phyloP scores from a whole-genome alignment of 1,140 invertebrate species.

The Dolichoris vasculosae region DNA sequence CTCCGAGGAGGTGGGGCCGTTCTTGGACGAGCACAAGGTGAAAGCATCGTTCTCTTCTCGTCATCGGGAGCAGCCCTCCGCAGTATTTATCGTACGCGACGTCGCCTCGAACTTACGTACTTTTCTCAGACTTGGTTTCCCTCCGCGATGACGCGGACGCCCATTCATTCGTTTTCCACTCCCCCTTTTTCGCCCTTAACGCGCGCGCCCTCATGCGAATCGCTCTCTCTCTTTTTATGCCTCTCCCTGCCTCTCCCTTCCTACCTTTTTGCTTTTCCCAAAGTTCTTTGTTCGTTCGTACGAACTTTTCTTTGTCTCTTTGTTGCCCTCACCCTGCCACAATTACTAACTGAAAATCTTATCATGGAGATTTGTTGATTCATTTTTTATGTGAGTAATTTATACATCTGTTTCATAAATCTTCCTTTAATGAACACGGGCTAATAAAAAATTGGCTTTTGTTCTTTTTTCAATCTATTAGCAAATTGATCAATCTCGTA shows the following conservation, averaged over 20 bases:
- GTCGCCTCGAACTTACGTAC: background rate
- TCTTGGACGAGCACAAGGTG: background rate
- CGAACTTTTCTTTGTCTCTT: constrained; percentile 45
- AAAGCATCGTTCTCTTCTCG: background rate
- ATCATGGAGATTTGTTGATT: background rate
- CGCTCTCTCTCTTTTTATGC: background rate
- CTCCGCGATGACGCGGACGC: background rate
- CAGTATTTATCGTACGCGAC: constrained; percentile 27
- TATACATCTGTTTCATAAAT: background rate
- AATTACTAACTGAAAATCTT: constrained; percentile 46
- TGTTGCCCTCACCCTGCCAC: background rate
- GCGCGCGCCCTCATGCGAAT: constrained; percentile 19
- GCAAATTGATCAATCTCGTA: background rate
- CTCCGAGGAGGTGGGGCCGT: too few relatives aligned
- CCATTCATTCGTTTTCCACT: constrained; percentile 41
- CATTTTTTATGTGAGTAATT: background rate
- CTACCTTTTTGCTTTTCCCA: constrained; percentile 23
- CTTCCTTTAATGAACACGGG: background rate
- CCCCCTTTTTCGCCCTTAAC: background rate
- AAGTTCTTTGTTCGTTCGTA: background rate
- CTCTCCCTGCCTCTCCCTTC: background rate
- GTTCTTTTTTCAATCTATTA: background rate
- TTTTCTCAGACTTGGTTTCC: background rate
- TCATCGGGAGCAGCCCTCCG: background rate
- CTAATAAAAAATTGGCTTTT: background rate